Conservation (phyloP, 2,888 invertebrate genomes). For the Drosophila flavopinicola region DNA sequence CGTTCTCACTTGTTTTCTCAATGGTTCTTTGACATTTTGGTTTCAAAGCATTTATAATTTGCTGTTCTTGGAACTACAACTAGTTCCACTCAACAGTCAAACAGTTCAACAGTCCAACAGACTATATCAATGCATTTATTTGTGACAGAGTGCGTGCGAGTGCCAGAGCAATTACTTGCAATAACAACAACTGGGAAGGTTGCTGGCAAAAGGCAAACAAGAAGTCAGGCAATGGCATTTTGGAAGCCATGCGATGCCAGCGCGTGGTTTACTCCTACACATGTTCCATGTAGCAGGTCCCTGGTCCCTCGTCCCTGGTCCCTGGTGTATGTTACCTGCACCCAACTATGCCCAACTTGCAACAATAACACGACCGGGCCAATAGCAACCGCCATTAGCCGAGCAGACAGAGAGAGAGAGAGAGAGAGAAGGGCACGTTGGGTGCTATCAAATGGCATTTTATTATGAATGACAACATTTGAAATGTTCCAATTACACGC, state of each 20-base stretch:
- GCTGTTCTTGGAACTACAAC: constrained; percentile 9
- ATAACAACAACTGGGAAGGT: constrained; percentile 22
- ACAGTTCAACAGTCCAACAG: constrained; percentile 1
- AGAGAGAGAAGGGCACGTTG: not conserved
- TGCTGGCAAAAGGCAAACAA: constrained; percentile 42
- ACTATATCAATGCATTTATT: not conserved
- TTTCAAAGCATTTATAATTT: too few relatives aligned
- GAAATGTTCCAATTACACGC: constrained; percentile 75
- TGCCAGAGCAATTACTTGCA: constrained; percentile 38
- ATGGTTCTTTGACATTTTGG: too few relatives aligned
- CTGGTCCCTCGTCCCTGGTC: constrained; percentile 12
- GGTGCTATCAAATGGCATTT: constrained; percentile 52
- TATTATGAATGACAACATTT: constrained; percentile 76
- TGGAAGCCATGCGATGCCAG: constrained; percentile 56
- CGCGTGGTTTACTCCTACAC: constrained; percentile 57
- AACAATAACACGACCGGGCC: constrained; percentile 7
- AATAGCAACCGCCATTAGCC: constrained; percentile 65
- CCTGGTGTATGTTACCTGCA: constrained; percentile 45
- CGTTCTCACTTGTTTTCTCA: too few relatives aligned
- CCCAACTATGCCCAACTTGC: constrained; percentile 8
- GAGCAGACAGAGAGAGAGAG: not conserved
- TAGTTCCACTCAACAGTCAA: constrained; percentile 17
- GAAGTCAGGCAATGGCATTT: constrained; percentile 51
- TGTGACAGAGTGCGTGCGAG: constrained; percentile 6
- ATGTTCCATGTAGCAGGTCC: constrained; percentile 17